A percentile compares a stretch with the other conserved stretches of the same genome.
Conservation (phyloP, 1,140 invertebrate species). For the Sarcophaga peregrina region DNA sequence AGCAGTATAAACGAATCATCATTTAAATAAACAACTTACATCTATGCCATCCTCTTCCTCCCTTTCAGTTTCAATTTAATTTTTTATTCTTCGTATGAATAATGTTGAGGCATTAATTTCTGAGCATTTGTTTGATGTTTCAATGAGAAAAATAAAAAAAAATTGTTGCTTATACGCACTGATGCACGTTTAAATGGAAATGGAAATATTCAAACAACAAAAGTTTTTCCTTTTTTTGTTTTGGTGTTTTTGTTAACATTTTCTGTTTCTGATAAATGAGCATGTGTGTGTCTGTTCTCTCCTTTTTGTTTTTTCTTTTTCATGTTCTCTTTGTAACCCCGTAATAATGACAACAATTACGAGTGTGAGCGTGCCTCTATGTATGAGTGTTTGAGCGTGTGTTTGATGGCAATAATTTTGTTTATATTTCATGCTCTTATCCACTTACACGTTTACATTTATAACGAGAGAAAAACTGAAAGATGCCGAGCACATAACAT, state of each 20-base stretch:
- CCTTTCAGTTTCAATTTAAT: neutral
- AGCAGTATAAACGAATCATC: no score
- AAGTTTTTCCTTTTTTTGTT: no score
- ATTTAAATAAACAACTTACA: neutral
- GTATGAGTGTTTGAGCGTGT: neutral
- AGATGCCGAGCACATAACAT: no score
- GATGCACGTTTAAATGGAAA: no score
- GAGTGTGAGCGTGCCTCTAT: neutral
- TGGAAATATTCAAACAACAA: no score
- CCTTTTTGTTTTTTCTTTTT: neutral
- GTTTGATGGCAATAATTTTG: neutral
- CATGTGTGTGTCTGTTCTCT: neutral
- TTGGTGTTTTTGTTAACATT: no score
- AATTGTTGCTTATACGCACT: neutral
- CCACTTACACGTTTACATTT: neutral
- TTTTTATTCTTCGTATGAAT: neutral
- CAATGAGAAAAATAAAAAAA: neutral
- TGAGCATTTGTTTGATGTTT: neutral
- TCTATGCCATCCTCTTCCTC: neutral
- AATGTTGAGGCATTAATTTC: neutral
- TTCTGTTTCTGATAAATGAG: no score
- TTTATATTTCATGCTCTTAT: neutral
- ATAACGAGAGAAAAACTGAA: no score
- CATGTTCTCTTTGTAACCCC: neutral
- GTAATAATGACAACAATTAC: constrained; percentile 1